Evolutionary conservation across 1,140 invertebrate genomes (phyloP), one percentile per base, ranked within the genome.

Genomic region (Ceratina japonica): DNA sequence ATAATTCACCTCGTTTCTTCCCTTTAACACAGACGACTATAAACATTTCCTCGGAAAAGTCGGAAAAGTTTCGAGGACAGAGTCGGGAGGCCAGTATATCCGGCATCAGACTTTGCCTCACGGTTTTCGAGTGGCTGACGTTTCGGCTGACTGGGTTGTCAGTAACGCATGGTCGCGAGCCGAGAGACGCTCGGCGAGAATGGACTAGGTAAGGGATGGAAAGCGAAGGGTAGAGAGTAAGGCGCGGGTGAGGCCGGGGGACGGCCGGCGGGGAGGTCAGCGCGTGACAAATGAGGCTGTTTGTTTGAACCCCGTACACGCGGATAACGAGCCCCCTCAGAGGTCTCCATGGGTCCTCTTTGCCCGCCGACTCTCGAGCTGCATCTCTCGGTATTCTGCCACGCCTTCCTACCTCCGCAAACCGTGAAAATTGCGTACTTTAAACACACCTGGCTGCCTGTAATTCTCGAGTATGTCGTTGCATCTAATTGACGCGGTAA

Each of bases 241-340:
- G 15, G 22, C 3, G 27, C 18, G 52, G 8, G 15, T 10, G 12
- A 20, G 5, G 12, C 8, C 3, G 49, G 22, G n/a, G 63, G 49
- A 66, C 51, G 74, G 54, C 75, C 64, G 66, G 68, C 24, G 20
- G 64, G 71, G 84, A 89, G 89, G 88, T 90, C 89, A 91, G 86
- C 89, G 85, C 88, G 88, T 90, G 90, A 91, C 90, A 91, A 90
- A 91, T 83, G 90, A 90, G 87, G 81, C 87, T 90, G 88, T 90
- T 91, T 90, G 88, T 90, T 86, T 85, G 86, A 89, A 85, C 79
- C 85, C 87, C 81, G 82, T 88, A 88, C 87, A 87, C 71, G 82
- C 75, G 86, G 86, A 90, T 91, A 91, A 90, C 88, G 89, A 91
- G 89, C 84, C 80, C 80, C 84, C 86, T 86, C 85, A 68, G 75